These are phyloP conservation scores for Drosophila paracracens DNA, from an alignment of 2,888 invertebrate species.

Conservation along the genomic window DNA sequence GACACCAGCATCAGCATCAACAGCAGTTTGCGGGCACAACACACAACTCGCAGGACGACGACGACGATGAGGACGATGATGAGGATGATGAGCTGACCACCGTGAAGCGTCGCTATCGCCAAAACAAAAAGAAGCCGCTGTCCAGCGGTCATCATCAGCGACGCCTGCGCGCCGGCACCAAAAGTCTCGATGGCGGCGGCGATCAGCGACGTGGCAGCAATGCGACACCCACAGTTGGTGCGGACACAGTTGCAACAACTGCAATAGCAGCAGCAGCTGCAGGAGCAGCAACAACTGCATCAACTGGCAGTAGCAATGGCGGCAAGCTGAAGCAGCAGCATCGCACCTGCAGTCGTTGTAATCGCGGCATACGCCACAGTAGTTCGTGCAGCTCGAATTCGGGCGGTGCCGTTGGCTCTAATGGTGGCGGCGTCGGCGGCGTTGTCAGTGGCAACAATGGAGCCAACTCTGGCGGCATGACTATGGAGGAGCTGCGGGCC, in stretches of 20 bases:
- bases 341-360: conserved; percentile 83
- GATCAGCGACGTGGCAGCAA: conserved; percentile 54
- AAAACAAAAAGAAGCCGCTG: conserved; percentile 78
- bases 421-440: conserved; percentile 53
- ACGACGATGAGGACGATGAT: conserved; percentile 71
- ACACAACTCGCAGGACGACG: conserved; percentile 60
- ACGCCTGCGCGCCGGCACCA: conserved; percentile 77
- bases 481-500: conserved; percentile 92
- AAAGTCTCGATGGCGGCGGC: conserved; percentile 72
- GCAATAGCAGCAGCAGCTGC: neutral
- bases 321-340: conserved; percentile 60
- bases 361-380: conserved; percentile 84
- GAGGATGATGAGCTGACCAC: conserved; percentile 77
- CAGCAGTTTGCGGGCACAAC: conserved; percentile 32
- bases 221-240: conserved; percentile 31
- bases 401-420: conserved; percentile 82
- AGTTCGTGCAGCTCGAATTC: conserved; percentile 88
- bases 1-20: conserved; percentile 56
- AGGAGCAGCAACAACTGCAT: conserved; percentile 6
- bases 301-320: conserved; percentile 40
- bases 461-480: conserved; percentile 86
- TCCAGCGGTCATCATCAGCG: conserved; percentile 78
- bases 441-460: conserved; percentile 82
- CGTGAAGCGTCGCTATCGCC: conserved; percentile 82
- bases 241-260: conserved; percentile 9